phyloP scores from a whole-genome alignment of 1,140 invertebrate genomes.

The Diploscapter pachys region DNA sequence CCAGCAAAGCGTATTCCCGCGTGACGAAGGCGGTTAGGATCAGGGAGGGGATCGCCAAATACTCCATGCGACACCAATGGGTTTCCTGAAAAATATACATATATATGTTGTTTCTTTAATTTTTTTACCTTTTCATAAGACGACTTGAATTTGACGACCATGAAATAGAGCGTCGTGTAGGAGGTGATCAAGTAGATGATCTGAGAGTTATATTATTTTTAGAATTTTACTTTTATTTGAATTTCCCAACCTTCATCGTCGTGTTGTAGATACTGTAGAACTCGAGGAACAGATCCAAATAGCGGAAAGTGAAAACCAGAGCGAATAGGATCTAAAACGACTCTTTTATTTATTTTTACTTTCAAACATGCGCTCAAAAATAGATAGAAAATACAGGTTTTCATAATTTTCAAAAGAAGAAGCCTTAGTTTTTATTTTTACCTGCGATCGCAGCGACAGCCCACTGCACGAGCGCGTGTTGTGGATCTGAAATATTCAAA shows the following conservation, averaged over 20 bases:
- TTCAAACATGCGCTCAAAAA: too few relatives aligned
- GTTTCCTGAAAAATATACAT: conserved; percentile 55
- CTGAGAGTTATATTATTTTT: conserved; percentile 29
- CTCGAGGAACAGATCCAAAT: conserved; percentile 89
- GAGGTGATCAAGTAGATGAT: conserved; percentile 84
- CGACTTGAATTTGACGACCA: conserved; percentile 88
- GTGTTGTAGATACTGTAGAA: conserved; percentile 94
- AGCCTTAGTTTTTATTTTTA: too few relatives aligned
- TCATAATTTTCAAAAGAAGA: too few relatives aligned
- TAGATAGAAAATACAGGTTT: too few relatives aligned
- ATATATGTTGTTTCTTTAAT: too few relatives aligned
- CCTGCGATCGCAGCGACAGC: too few relatives aligned
- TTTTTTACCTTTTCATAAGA: conserved; percentile 42
- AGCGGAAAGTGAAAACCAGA: conserved; percentile 86
- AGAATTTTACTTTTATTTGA: background rate
- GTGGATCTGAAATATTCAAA: too few relatives aligned
- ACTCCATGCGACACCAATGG: conserved; percentile 76
- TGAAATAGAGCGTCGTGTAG: conserved; percentile 85
- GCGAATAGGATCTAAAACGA: conserved; percentile 89
- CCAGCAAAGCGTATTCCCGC: conserved; percentile 83
- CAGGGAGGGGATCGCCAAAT: conserved; percentile 80
- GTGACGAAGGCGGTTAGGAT: conserved; percentile 85
- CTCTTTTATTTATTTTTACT: too few relatives aligned
- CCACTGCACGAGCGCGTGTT: too few relatives aligned
- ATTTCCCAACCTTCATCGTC: conserved; percentile 74